Evolutionary conservation across 2,113 vertebrate genomes (phyloP).

Genomic region (Tylochromis polylepis): DNA sequence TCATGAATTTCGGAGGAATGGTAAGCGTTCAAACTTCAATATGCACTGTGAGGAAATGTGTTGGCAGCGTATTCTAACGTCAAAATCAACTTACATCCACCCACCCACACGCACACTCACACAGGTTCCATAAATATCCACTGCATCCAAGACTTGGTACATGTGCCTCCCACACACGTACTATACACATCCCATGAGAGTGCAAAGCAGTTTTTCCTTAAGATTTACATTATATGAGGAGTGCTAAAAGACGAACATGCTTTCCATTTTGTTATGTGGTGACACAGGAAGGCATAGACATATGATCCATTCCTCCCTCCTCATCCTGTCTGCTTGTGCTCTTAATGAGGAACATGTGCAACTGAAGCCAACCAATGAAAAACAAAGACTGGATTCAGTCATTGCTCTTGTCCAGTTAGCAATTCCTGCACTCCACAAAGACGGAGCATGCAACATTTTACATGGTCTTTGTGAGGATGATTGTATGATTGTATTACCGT

Average conservation of each 20-base stretch:
- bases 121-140: slow-evolving; percentile 48
- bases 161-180: not conserved
- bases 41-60: slow-evolving; percentile 42
- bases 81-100: slow-evolving; percentile 22
- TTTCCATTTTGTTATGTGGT: slow-evolving; percentile 22
- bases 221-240: slow-evolving; percentile 4
- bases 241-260: not conserved
- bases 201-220: not conserved
- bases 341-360: slow-evolving; percentile 73
- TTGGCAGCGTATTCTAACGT: slow-evolving; percentile 29
- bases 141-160: slow-evolving; percentile 18
- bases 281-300: slow-evolving; percentile 45
- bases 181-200: slow-evolving; percentile 5
- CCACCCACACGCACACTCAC: not conserved
- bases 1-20: slow-evolving; percentile 60
- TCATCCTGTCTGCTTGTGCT: slow-evolving; percentile 52
- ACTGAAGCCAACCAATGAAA: slow-evolving; percentile 62
- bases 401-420: slow-evolving; percentile 29
- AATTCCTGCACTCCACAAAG: slow-evolving; percentile 14
- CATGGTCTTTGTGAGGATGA: not conserved
- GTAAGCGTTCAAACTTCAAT: slow-evolving; percentile 55
- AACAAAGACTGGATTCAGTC: slow-evolving; percentile 37
- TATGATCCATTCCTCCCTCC: slow-evolving; percentile 47
- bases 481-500: not conserved
- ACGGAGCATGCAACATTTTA: not conserved